Percentiles rank a stretch among this genome's conserved stretches.
These are phyloP conservation scores for Ctena decussata DNA, from an alignment of 2,888 invertebrate species.

Conservation along the genomic window DNA sequence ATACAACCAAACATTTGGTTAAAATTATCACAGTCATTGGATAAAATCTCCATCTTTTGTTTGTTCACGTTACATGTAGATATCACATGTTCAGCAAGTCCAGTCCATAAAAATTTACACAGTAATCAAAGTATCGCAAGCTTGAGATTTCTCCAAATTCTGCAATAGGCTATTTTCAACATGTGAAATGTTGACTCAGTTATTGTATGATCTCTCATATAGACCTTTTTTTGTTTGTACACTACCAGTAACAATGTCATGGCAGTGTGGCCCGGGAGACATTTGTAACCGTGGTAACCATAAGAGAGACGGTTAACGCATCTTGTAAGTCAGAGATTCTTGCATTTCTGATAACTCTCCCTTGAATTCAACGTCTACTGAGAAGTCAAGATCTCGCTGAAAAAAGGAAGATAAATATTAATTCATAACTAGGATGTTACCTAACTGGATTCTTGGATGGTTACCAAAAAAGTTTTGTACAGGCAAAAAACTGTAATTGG, in stretches of 20 bases:
- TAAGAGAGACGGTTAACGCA: constrained; percentile 86
- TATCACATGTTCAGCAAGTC: too few relatives aligned
- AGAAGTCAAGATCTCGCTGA: constrained; percentile 97
- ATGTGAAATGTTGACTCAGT: constrained; percentile 3
- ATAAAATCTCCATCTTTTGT: too few relatives aligned
- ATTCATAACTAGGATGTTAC: too few relatives aligned
- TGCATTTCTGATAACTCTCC: constrained; percentile 87
- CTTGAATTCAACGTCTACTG: constrained; percentile 96
- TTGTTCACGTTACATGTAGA: too few relatives aligned
- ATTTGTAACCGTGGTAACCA: constrained; percentile 46
- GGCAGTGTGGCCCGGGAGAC: not conserved
- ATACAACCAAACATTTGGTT: too few relatives aligned
- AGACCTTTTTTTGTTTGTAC: not conserved
- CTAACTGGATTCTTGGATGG: too few relatives aligned
- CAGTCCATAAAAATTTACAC: too few relatives aligned
- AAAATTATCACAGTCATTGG: too few relatives aligned
- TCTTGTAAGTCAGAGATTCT: constrained; percentile 87
- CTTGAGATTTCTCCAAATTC: not conserved
- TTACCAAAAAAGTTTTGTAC: too few relatives aligned
- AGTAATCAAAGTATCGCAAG: not conserved
- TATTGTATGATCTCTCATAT: not conserved
- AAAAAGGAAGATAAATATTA: constrained; percentile 63
- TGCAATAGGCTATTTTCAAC: not conserved
- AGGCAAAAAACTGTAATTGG: too few relatives aligned
- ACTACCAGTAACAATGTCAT: not conserved